Percentiles rank a stretch among this genome's conserved stretches.
Conservation (phyloP, 2,797 vertebrate species). For the Crotalus adamanteus region DNA sequence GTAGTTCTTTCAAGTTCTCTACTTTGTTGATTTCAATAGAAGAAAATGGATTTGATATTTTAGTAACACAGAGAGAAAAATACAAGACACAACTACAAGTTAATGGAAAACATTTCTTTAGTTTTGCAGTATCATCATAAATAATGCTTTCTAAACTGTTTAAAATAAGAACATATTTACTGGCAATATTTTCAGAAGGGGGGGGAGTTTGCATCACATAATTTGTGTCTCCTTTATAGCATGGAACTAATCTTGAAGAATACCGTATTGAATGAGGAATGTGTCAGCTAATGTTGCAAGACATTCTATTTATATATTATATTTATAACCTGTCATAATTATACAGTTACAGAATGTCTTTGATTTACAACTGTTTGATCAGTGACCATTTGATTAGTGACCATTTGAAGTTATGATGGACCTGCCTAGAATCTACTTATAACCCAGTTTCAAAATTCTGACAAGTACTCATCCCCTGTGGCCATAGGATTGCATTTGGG, state of each 20-base stretch:
- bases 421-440: not conserved
- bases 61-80: not conserved
- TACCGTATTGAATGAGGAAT: not conserved
- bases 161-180: not conserved
- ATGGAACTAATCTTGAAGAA: not conserved
- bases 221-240: not conserved
- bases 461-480: not conserved
- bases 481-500: not conserved
- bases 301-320: not conserved
- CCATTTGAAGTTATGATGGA: not conserved
- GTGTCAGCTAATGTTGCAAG: not conserved
- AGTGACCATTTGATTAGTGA: not conserved
- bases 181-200: not conserved
- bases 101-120: not conserved
- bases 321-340: not conserved
- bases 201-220: not conserved
- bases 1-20: not conserved
- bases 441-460: not conserved
- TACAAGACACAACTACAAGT: not conserved
- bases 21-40: not conserved
- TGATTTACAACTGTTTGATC: not conserved
- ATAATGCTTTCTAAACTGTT: not conserved
- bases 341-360: not conserved
- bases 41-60: not conserved
- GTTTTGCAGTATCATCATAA: not conserved